Evolutionary conservation across 2,113 vertebrate species (phyloP).

Genomic region (Menura novaehollandiae): DNA sequence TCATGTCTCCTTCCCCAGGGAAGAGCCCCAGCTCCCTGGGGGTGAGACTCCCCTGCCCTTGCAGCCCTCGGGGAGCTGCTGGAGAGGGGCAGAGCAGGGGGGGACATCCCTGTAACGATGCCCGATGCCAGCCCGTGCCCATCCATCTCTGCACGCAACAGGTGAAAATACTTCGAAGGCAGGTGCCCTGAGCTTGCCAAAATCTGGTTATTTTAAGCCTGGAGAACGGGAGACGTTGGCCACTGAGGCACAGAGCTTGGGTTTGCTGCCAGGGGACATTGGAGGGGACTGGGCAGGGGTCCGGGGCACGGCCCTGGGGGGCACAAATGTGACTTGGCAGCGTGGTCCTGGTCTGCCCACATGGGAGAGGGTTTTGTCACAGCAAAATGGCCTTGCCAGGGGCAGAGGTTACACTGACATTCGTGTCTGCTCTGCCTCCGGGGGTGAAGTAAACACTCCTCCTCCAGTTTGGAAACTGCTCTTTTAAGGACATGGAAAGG

Average conservation of each 20-base stretch:
- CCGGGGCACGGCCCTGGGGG: neutral
- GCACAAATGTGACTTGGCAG: neutral
- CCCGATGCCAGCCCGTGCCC: neutral
- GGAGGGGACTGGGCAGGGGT: neutral
- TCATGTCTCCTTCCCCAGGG: neutral
- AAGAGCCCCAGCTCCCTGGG: neutral
- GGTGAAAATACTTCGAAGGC: neutral
- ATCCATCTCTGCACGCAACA: constrained; percentile 28
- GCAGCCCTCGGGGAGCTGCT: neutral
- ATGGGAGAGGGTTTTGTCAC: neutral
- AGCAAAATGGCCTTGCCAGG: neutral
- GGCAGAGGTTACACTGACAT: neutral
- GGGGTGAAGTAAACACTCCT: neutral
- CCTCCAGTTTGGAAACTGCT: neutral
- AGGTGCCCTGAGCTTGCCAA: constrained; percentile 4
- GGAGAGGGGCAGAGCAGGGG: neutral
- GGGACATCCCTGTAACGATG: fast-evolving
- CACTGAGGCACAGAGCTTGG: neutral
- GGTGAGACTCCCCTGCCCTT: neutral
- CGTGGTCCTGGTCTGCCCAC: fast-evolving
- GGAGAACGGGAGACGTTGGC: neutral
- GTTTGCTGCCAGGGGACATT: neutral
- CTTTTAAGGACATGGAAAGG: constrained; percentile 38
- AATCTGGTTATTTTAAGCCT: constrained; percentile 44
- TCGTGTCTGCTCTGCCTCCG: neutral